Evolutionary conservation across 2,113 vertebrate species (phyloP).

Genomic region (Boulengeromyrus knoepffleri): DNA sequence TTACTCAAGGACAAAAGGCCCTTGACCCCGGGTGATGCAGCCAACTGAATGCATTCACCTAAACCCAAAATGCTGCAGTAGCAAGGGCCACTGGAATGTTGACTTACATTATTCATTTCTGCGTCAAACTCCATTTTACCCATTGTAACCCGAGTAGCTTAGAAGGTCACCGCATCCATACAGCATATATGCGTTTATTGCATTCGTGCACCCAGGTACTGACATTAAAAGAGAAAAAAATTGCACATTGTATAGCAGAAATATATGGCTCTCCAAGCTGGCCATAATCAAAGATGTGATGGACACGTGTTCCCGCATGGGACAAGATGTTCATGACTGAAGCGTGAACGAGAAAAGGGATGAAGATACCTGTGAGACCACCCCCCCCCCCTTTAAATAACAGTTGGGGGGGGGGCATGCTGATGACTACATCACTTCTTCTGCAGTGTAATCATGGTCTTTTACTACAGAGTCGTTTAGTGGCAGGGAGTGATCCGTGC

Average conservation of each 20-base stretch:
- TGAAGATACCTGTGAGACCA: neutral
- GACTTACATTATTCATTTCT: neutral
- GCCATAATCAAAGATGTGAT: neutral
- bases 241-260: neutral
- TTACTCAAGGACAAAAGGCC: slow-evolving; percentile 41
- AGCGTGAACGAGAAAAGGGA: neutral
- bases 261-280: neutral
- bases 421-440: neutral
- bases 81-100: neutral
- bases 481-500: neutral
- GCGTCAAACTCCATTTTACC: neutral
- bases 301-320: slow-evolving; percentile 2
- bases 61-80: neutral
- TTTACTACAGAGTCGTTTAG: neutral
- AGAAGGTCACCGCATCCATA: neutral
- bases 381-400: neutral
- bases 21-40: neutral
- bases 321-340: neutral
- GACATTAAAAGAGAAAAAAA: neutral
- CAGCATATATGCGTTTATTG: neutral
- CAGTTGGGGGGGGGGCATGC: neutral
- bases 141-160: neutral
- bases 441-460: neutral
- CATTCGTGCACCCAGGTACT: neutral
- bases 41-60: neutral